These are phyloP conservation scores for Drosophila greeni DNA, from an alignment of 2,888 invertebrate genomes.

Conservation along the genomic window DNA sequence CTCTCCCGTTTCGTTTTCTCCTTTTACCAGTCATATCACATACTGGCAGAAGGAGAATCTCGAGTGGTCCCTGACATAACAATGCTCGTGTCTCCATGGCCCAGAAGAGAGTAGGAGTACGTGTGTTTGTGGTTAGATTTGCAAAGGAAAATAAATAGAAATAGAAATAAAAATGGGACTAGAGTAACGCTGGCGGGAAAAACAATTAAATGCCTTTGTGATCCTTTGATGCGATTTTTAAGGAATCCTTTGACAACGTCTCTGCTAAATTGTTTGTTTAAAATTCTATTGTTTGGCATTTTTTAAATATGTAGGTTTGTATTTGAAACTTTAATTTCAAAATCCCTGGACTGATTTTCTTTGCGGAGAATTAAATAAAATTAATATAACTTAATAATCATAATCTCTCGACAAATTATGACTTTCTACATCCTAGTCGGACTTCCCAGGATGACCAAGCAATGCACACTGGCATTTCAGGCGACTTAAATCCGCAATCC, in stretches of 20 bases:
- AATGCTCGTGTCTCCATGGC: slow-evolving; percentile 26
- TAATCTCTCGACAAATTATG: too few species aligned
- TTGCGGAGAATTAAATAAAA: background rate
- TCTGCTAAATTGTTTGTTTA: slow-evolving; percentile 16
- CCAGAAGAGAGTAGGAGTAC: slow-evolving; percentile 4
- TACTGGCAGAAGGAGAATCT: slow-evolving; percentile 3
- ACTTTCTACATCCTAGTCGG: background rate
- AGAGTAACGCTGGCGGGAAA: slow-evolving; percentile 9
- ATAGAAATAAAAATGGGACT: slow-evolving; percentile 5
- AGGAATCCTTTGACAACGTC: slow-evolving; percentile 1
- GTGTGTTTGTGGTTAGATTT: slow-evolving; percentile 26
- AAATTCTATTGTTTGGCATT: background rate
- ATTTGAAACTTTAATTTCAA: background rate
- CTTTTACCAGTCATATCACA: slow-evolving; percentile 31
- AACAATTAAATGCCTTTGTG: slow-evolving; percentile 35
- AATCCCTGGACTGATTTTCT: too few species aligned
- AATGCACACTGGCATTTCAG: slow-evolving; percentile 21
- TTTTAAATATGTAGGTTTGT: background rate
- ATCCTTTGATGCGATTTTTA: slow-evolving; percentile 30
- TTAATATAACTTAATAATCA: too few species aligned
- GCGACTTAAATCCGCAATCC: slow-evolving; percentile 24
- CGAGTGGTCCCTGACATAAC: slow-evolving; percentile 38
- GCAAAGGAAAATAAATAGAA: slow-evolving; percentile 29
- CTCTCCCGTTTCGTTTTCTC: background rate
- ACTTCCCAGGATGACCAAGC: slow-evolving; percentile 4